Conservation (phyloP, 1,140 invertebrate species). For the Drosophila baimaii region DNA sequence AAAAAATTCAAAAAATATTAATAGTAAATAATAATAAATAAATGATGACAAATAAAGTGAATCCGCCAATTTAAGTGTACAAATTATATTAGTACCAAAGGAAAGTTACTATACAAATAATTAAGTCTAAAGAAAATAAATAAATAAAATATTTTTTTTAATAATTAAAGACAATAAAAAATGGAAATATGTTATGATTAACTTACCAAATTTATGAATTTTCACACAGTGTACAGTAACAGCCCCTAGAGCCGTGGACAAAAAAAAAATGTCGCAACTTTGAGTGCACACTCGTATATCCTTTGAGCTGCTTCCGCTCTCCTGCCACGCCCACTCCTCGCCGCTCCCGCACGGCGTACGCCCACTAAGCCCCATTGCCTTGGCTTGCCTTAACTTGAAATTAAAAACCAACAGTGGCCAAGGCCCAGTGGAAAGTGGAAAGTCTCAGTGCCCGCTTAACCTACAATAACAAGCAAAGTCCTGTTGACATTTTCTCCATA, state of each 20-base stretch:
- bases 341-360: neutral
- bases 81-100: no score
- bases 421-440: constrained; percentile 60
- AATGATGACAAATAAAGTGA: no score
- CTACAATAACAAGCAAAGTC: constrained; percentile 74
- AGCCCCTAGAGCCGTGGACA: constrained; percentile 35
- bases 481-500: constrained; percentile 81
- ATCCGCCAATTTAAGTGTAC: no score
- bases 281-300: constrained; percentile 78
- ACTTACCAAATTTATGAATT: neutral
- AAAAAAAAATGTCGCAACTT: constrained; percentile 66
- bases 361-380: constrained; percentile 8
- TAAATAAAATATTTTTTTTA: no score
- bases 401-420: constrained; percentile 81
- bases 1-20: neutral
- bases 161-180: neutral
- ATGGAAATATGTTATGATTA: no score
- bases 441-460: constrained; percentile 71
- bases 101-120: no score
- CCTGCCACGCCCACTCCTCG: neutral
- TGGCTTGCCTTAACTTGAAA: constrained; percentile 58
- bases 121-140: no score
- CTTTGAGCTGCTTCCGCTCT: constrained; percentile 61
- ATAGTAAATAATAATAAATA: no score
- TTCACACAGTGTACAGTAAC: constrained; percentile 20